Base-by-base conservation (phyloP, 2,797 vertebrate species). In the Anguilla megastoma region DNA sequence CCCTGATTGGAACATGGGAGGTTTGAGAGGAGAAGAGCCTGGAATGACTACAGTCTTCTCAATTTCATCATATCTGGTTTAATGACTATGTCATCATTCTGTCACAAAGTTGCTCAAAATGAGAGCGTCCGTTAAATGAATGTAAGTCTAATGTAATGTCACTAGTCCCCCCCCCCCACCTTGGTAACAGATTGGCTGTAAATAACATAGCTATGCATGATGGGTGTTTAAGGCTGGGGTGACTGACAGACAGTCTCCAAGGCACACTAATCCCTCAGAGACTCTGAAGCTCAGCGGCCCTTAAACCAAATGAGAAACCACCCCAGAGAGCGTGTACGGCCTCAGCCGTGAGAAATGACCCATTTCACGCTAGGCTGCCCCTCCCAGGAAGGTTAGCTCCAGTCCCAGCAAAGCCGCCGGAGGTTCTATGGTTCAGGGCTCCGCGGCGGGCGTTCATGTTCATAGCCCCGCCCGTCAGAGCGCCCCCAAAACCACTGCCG, bases 281-380 rank as follows among this genome's bases (percentile, higher is more conserved):
- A 27, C 85, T 86, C 50, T 48, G 41, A 18, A 82, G 18, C 79
- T 24, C 79, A 6, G 7, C 45, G 45, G 16, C 7, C 41, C 45
- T 63, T 54, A 56, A 86, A 85, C 83, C 52, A 33, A 88, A 76
- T 60, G 86, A 79, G 84, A 27, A 33, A 88, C 24, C n/a, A 69
- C 69, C 24, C 41, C 45, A 50, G 79, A 50, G 87, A 74, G 71
- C 24, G 3, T 80, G 79, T 80, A 69, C 76, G 21, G 54, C 27
- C 0, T 66, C 63, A 69, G 10, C 41, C 66, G 5, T 48, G 88
- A 58, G 56, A 48, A 87, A 85, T 80, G 88, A 71, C 82, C 87
- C 60, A 89, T 91, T 91, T 90, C 86, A 90, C 88, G 86, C 76
- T 54, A n/a, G 79, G 36, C 41, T 82, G 79, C 45, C 79, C 30